Conservation (phyloP, 2,888 invertebrate genomes). For the Harpalus rufipes region DNA sequence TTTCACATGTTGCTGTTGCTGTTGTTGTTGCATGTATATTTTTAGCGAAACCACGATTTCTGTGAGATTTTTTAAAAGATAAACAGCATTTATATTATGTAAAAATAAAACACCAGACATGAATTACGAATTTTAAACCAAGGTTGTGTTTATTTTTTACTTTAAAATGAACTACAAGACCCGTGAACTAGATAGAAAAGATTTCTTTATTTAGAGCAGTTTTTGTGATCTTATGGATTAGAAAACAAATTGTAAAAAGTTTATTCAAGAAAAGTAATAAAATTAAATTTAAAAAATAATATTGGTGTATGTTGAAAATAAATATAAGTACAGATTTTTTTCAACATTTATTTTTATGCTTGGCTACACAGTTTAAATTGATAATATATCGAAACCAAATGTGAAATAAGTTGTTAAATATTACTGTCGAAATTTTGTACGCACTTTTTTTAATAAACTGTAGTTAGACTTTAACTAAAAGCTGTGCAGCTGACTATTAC, state of each 20-base stretch:
- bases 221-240: not conserved
- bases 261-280: too few species aligned
- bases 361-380: too few species aligned
- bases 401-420: too few species aligned
- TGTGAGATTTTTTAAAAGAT: constrained; percentile 26
- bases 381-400: too few species aligned
- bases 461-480: too few species aligned
- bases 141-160: constrained; percentile 3
- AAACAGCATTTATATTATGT: constrained; percentile 15
- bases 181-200: not conserved
- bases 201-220: not conserved
- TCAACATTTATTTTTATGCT: too few species aligned
- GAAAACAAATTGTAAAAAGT: not conserved
- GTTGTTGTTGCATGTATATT: not conserved
- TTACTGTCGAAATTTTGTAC: too few species aligned
- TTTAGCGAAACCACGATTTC: constrained; percentile 6
- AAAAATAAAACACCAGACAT: constrained; percentile 2
- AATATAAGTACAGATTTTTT: too few species aligned
- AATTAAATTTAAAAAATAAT: too few species aligned
- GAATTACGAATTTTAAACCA: constrained; percentile 20
- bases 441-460: too few species aligned
- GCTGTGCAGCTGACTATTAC: too few species aligned
- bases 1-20: constrained; percentile 20
- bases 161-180: not conserved
- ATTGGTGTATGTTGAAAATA: too few species aligned